Conservation (phyloP, 2,888 invertebrate species). For the Caenorhabditis zanzibari region DNA sequence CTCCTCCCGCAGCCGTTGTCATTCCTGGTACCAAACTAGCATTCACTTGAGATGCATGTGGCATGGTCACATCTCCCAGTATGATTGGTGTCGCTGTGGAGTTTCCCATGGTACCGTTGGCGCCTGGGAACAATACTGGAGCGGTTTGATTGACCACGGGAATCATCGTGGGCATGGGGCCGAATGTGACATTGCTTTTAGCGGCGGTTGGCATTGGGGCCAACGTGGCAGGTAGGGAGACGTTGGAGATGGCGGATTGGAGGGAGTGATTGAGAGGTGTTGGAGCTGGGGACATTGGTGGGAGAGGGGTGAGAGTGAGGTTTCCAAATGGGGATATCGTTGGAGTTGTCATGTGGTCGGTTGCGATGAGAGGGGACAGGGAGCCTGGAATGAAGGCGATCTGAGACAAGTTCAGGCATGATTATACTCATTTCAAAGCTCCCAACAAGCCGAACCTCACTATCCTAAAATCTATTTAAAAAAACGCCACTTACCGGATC, state of each 20-base stretch:
- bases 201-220: constrained; percentile 15
- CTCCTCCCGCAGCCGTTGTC: not conserved
- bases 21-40: not conserved
- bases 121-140: not conserved
- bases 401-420: too few relatives aligned
- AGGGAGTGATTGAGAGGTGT: constrained; percentile 17
- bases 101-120: not conserved
- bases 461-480: not conserved
- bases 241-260: not conserved
- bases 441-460: too few relatives aligned
- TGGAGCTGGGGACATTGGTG: not conserved
- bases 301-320: constrained; percentile 5
- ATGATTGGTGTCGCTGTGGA: not conserved
- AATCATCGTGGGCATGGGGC: not conserved
- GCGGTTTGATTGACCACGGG: not conserved
- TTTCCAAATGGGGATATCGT: constrained; percentile 30
- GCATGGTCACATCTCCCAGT: not conserved
- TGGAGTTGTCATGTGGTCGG: not conserved
- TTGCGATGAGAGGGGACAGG: too few relatives aligned
- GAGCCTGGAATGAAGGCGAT: too few relatives aligned
- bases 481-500: not conserved
- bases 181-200: constrained; percentile 25
- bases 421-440: not conserved
- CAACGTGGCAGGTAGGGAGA: not conserved
- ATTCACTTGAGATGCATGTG: not conserved